Percentiles rank a stretch among this genome's conserved stretches.
These are phyloP conservation scores for Callospermophilus lateralis DNA, from an alignment of 2,113 vertebrate genomes.

Conservation along the genomic window DNA sequence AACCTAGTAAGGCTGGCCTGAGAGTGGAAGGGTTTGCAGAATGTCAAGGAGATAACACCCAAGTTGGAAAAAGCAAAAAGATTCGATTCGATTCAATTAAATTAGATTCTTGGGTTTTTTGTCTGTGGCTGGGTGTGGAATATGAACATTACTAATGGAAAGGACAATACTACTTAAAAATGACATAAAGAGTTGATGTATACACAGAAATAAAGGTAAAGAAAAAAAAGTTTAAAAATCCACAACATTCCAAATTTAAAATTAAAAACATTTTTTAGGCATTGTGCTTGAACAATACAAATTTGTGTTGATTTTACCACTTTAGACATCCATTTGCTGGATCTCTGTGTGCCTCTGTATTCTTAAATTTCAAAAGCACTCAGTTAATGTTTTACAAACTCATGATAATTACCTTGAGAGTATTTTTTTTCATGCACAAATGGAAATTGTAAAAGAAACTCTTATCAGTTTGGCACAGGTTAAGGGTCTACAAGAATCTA, in stretches of 20 bases:
- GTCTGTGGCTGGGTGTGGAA: not conserved
- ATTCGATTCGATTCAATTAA: no score
- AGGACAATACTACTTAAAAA: not conserved
- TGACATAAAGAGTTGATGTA: no score
- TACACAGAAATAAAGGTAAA: not conserved
- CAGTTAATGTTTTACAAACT: not conserved
- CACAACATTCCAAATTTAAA: not conserved
- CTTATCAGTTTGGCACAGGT: not conserved
- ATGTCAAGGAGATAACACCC: not conserved
- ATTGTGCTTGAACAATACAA: not conserved
- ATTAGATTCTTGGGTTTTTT: not conserved
- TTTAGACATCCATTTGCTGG: not conserved
- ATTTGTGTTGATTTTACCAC: not conserved
- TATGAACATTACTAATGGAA: not conserved
- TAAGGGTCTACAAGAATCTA: not conserved
- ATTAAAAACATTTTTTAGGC: not conserved
- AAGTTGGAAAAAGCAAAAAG: not conserved
- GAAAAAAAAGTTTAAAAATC: not conserved
- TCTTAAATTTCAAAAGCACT: not conserved
- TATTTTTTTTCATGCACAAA: not conserved
- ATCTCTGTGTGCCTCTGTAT: not conserved
- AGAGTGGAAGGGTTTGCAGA: fast-evolving
- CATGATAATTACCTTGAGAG: not conserved
- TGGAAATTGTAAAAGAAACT: not conserved
- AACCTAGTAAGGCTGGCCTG: not conserved